Conservation (phyloP, 2,113 vertebrate species). For the Sinocyclocheilus grahami region DNA sequence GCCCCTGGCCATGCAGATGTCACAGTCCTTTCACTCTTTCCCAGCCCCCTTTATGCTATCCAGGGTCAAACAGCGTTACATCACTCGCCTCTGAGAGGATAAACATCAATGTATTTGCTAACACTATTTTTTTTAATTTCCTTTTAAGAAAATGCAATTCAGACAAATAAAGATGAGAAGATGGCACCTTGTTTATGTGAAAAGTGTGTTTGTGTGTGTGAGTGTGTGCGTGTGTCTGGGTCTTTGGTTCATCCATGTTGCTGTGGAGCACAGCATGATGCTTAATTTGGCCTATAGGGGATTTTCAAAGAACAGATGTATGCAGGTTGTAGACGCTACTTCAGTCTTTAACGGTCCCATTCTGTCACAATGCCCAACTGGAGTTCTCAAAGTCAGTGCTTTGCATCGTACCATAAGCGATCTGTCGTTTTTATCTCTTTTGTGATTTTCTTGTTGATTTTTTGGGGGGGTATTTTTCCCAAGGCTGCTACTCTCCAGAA, state of each 20-base stretch:
- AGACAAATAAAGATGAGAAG: not conserved
- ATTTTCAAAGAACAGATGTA: constrained; percentile 66
- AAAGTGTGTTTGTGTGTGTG: constrained; percentile 14
- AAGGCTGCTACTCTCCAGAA: constrained; percentile 38
- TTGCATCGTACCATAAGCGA: not conserved
- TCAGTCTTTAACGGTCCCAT: constrained; percentile 57
- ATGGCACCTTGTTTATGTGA: constrained; percentile 21
- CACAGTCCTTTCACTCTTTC: constrained; percentile 65
- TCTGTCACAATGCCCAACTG: not conserved
- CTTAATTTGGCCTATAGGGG: constrained; percentile 67
- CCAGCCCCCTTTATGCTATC: constrained; percentile 61
- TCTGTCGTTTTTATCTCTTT: not conserved
- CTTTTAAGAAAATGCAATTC: constrained; percentile 33
- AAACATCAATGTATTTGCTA: not conserved
- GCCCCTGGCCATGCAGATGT: constrained; percentile 72
- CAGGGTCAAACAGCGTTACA: constrained; percentile 73
- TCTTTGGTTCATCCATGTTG: constrained; percentile 58
- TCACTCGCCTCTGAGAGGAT: constrained; percentile 59
- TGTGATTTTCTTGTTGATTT: not conserved
- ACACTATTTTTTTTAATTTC: not conserved
- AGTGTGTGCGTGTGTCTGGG: not conserved
- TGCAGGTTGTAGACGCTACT: constrained; percentile 58
- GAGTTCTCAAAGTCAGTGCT: not conserved
- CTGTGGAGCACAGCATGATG: constrained; percentile 56
- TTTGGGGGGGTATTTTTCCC: not conserved